Conservation (phyloP, 2,797 vertebrate genomes). For the Enteromius anoplus region DNA sequence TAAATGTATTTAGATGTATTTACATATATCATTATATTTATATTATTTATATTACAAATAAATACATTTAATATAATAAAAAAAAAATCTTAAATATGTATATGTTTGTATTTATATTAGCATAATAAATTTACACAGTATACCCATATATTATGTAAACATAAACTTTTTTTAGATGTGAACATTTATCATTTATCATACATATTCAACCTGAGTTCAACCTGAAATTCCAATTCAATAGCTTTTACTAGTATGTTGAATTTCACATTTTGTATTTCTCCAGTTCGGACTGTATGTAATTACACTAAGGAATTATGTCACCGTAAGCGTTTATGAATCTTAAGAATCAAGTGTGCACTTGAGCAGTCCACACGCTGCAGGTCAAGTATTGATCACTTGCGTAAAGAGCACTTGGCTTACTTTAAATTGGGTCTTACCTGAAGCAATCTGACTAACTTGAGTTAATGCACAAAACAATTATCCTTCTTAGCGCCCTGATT, state of each 20-base stretch:
- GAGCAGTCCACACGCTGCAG: neutral
- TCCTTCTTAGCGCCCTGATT: constrained; percentile 53
- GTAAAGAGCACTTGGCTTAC: constrained; percentile 32
- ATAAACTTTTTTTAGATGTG: too few relatives aligned
- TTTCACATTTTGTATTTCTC: neutral
- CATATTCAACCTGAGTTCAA: too few relatives aligned
- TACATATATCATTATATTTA: too few relatives aligned
- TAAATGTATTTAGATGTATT: too few relatives aligned
- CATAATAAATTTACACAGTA: too few relatives aligned
- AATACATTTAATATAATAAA: too few relatives aligned
- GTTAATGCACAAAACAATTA: constrained; percentile 57
- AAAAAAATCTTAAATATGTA: too few relatives aligned
- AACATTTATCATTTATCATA: too few relatives aligned
- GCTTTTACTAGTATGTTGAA: neutral
- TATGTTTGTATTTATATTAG: too few relatives aligned
- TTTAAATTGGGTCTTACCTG: constrained; percentile 54
- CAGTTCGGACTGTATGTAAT: neutral
- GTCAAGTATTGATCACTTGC: constrained; percentile 37
- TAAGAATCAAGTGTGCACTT: constrained; percentile 25
- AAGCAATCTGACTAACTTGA: constrained; percentile 48
- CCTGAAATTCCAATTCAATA: too few relatives aligned
- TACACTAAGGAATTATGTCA: neutral
- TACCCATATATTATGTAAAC: too few relatives aligned
- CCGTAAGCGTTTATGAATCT: constrained; percentile 15
- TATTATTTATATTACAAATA: too few relatives aligned